phyloP scores from a whole-genome alignment of 2,888 invertebrate genomes.

The Rugalucina vietnamica region DNA sequence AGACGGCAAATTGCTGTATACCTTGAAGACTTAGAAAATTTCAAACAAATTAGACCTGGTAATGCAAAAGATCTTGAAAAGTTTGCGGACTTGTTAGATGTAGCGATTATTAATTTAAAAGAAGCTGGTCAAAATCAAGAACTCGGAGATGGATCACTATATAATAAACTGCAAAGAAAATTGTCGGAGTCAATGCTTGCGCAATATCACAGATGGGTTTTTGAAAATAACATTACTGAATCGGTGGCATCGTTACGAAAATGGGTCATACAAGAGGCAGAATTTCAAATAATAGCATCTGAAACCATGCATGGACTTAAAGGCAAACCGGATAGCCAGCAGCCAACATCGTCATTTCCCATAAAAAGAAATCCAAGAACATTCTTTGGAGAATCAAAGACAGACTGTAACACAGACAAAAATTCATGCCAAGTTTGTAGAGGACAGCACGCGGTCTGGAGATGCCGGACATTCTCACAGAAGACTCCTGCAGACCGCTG shows the following conservation, averaged over 20 bases:
- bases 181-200: slow-evolving; percentile 40
- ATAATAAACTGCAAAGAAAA: slow-evolving; percentile 12
- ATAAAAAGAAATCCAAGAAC: background rate
- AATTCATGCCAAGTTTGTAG: slow-evolving; percentile 15
- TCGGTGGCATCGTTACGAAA: slow-evolving; percentile 6
- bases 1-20: slow-evolving; percentile 10
- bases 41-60: background rate
- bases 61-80: slow-evolving; percentile 12
- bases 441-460: slow-evolving; percentile 29
- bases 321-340: background rate
- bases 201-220: slow-evolving; percentile 29
- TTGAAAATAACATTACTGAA: slow-evolving; percentile 18
- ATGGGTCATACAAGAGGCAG: slow-evolving; percentile 18
- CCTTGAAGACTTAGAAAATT: background rate
- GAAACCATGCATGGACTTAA: slow-evolving; percentile 32
- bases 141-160: background rate
- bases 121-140: background rate
- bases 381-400: slow-evolving; percentile 1
- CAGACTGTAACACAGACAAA: background rate
- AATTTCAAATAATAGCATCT: slow-evolving; percentile 18
- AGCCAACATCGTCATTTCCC: background rate
- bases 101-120: slow-evolving; percentile 13
- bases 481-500: slow-evolving; percentile 20
- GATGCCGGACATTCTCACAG: slow-evolving; percentile 8
- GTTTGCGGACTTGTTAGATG: slow-evolving; percentile 23